phyloP scores from a whole-genome alignment of 2,113 vertebrate species.

The Percina caprodes region DNA sequence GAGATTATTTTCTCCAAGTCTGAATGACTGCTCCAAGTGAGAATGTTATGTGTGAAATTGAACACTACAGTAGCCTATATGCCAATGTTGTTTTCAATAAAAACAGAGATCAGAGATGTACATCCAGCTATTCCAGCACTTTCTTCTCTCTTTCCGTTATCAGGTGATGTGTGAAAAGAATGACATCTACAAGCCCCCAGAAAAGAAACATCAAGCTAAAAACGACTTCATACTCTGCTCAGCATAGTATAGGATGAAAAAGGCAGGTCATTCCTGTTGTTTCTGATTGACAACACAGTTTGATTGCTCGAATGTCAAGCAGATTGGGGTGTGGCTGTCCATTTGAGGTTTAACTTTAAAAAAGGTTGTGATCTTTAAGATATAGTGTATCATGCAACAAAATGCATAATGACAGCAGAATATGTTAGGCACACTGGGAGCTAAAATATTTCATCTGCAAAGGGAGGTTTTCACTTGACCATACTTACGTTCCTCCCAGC shows the following conservation, averaged over 20 bases:
- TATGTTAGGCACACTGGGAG: not conserved
- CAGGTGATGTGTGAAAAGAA: not conserved
- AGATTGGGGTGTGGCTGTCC: not conserved
- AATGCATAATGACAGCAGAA: not conserved
- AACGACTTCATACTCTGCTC: constrained; percentile 6
- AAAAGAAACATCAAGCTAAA: not conserved
- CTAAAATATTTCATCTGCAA: constrained; percentile 13
- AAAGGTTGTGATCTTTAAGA: constrained; percentile 14
- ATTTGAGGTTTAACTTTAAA: constrained; percentile 1
- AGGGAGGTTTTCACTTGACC: constrained; percentile 11
- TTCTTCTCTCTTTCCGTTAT: not conserved
- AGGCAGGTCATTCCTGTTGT: not conserved
- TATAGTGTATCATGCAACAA: not conserved
- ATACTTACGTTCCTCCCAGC: not conserved
- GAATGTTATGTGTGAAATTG: too few relatives aligned
- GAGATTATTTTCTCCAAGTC: too few relatives aligned
- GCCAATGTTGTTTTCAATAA: too few relatives aligned
- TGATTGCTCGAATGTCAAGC: constrained; percentile 28
- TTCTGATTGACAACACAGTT: constrained; percentile 21
- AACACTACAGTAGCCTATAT: too few relatives aligned
- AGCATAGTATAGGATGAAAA: not conserved
- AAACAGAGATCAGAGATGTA: not conserved
- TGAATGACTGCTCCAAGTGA: too few relatives aligned
- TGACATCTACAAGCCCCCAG: not conserved
- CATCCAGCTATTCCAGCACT: not conserved